Evolutionary conservation across 1,140 invertebrate genomes (phyloP).

Genomic region (Diachasmimorpha longicaudata): DNA sequence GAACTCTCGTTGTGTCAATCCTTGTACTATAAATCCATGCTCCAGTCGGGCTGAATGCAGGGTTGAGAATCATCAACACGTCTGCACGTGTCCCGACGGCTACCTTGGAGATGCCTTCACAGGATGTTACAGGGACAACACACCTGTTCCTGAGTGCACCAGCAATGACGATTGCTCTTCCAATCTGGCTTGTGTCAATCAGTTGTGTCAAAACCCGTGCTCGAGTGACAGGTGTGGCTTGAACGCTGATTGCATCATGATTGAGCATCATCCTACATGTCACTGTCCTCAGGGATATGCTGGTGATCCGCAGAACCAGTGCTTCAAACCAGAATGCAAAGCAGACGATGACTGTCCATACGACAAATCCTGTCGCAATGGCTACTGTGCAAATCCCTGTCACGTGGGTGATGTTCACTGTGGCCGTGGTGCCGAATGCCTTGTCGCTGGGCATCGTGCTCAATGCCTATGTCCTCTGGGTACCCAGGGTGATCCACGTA

Average conservation of each 20-base stretch:
- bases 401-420: constrained; percentile 68
- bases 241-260: constrained; percentile 77
- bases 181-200: constrained; percentile 79
- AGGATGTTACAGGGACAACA: constrained; percentile 75
- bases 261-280: constrained; percentile 78
- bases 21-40: constrained; percentile 80
- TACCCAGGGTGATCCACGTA: constrained; percentile 81
- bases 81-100: constrained; percentile 78
- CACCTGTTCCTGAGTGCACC: constrained; percentile 67
- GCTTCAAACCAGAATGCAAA: constrained; percentile 87
- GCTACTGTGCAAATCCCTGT: constrained; percentile 83
- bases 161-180: constrained; percentile 75
- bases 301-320: constrained; percentile 84
- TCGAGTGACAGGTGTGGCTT: constrained; percentile 79
- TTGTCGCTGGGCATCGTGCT: constrained; percentile 74
- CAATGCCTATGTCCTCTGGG: constrained; percentile 84
- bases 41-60: constrained; percentile 80
- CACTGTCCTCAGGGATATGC: constrained; percentile 82
- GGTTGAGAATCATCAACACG: constrained; percentile 75
- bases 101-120: constrained; percentile 81
- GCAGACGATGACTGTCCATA: constrained; percentile 83
- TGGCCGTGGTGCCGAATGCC: constrained; percentile 80
- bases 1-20: constrained; percentile 76
- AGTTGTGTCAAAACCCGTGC: constrained; percentile 82
- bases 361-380: constrained; percentile 80